These are phyloP conservation scores for Rhorus exstirpatorius DNA, from an alignment of 2,888 invertebrate genomes.

Conservation along the genomic window DNA sequence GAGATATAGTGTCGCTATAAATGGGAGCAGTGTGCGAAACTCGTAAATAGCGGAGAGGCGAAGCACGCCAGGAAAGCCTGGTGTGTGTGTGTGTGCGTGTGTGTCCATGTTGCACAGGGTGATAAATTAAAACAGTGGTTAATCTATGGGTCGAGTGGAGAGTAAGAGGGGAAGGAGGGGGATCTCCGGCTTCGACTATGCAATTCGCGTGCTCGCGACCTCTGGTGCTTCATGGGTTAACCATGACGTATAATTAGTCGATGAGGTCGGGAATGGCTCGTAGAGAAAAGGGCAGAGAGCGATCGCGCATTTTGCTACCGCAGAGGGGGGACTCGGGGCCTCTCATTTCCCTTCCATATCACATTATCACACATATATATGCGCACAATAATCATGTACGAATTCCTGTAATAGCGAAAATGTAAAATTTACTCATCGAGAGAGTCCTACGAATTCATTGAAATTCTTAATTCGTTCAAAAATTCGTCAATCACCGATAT, in stretches of 20 bases:
- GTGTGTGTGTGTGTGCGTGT: conserved; percentile 29
- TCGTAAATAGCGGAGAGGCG: conserved; percentile 52
- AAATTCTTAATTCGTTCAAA: too few species aligned
- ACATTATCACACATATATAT: neutral
- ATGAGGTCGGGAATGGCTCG: conserved; percentile 8
- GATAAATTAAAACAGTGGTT: conserved; percentile 83
- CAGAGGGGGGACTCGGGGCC: conserved; percentile 6
- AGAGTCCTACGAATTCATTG: too few species aligned
- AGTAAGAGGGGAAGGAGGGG: conserved; percentile 14
- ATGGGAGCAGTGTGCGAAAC: conserved; percentile 49
- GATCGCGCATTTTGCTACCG: conserved; percentile 42
- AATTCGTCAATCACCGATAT: too few species aligned
- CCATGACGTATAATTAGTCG: conserved; percentile 74
- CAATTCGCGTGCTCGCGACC: conserved; percentile 74
- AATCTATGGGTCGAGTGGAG: conserved; percentile 79
- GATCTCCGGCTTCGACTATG: conserved; percentile 76
- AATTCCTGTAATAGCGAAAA: too few species aligned
- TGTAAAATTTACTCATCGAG: too few species aligned
- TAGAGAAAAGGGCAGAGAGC: conserved; percentile 41
- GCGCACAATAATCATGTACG: too few species aligned
- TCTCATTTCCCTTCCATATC: conserved; percentile 3
- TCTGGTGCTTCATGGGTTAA: conserved; percentile 76
- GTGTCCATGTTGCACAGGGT: conserved; percentile 70
- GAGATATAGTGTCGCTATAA: conserved; percentile 27
- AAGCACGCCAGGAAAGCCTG: conserved; percentile 43